phyloP scores from a whole-genome alignment of 1,140 invertebrate species.

The Uloborus diversus region DNA sequence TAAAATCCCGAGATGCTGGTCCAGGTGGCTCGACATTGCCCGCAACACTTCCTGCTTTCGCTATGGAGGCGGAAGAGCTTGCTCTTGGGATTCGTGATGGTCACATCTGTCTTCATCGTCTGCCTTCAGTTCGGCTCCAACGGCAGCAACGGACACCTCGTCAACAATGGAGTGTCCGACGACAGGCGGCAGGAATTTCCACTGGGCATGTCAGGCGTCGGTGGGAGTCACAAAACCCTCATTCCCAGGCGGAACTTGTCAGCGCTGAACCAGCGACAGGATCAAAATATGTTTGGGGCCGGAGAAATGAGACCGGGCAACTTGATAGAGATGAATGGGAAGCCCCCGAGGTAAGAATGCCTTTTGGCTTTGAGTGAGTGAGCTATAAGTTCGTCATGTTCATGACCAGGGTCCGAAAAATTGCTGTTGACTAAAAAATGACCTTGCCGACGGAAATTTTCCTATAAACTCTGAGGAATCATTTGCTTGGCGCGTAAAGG shows the following conservation, averaged over 20 bases:
- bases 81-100: slow-evolving; percentile 56
- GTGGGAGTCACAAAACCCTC: slow-evolving; percentile 35
- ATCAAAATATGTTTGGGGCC: slow-evolving; percentile 15
- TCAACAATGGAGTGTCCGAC: slow-evolving; percentile 2
- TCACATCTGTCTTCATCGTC: slow-evolving; percentile 49
- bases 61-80: slow-evolving; percentile 57
- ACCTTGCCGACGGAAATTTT: no score
- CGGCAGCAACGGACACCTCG: slow-evolving; percentile 16
- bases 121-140: slow-evolving; percentile 57
- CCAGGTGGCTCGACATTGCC: slow-evolving; percentile 46
- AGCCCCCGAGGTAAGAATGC: slow-evolving; percentile 31
- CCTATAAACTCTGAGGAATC: no score
- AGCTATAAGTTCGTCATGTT: no score
- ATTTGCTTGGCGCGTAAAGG: no score
- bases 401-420: no score
- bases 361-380: no score
- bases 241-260: slow-evolving; percentile 57
- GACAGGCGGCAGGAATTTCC: slow-evolving; percentile 22
- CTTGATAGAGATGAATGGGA: slow-evolving; percentile 40
- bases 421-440: no score
- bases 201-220: slow-evolving; percentile 1
- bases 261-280: slow-evolving; percentile 37
- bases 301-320: slow-evolving; percentile 20
- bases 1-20: slow-evolving; percentile 41
- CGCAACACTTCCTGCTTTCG: slow-evolving; percentile 48